Conservation (phyloP, 2,113 vertebrate genomes). For the Poeciliopsis retropinna region DNA sequence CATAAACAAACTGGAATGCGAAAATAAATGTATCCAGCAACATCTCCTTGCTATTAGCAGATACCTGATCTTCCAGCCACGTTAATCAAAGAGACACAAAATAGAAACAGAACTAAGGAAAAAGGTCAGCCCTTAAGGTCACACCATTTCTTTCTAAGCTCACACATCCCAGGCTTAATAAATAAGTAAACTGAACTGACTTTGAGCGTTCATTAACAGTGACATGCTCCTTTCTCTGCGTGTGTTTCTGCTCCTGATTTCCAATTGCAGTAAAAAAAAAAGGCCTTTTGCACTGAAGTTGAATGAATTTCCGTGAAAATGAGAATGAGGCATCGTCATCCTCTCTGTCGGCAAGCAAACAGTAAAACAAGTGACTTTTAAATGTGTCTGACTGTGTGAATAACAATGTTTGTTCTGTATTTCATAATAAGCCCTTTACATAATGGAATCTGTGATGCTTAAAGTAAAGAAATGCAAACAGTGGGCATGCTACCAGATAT, state of each 20-base stretch:
- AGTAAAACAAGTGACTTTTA: conserved; percentile 37
- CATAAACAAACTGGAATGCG: conserved; percentile 40
- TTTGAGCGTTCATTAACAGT: conserved; percentile 31
- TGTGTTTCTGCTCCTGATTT: conserved; percentile 54
- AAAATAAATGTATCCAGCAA: conserved; percentile 34
- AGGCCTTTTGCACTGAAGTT: conserved; percentile 13
- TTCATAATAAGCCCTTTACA: conserved; percentile 82
- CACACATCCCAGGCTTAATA: conserved; percentile 52
- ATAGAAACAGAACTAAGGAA: conserved; percentile 44
- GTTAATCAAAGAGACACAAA: conserved; percentile 47
- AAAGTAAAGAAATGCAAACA: conserved; percentile 46
- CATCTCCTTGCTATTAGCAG: conserved; percentile 38
- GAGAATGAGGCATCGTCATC: conserved; percentile 9
- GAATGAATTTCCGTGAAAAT: conserved; percentile 18
- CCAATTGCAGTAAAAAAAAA: conserved; percentile 33
- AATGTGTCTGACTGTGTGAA: conserved; percentile 47
- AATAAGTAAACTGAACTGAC: conserved; percentile 38
- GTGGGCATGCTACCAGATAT: conserved; percentile 56
- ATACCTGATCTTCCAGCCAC: conserved; percentile 63
- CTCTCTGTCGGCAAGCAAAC: conserved; percentile 32
- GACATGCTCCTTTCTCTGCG: conserved; percentile 45
- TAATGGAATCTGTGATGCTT: conserved; percentile 66
- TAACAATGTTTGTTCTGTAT: conserved; percentile 65
- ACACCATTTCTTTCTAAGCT: conserved; percentile 63
- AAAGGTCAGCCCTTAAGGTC: conserved; percentile 80